A percentile compares a stretch with the other conserved stretches of the same genome.
Conservation (phyloP, 2,797 vertebrate genomes). For the Hoplostethus mediterraneus region DNA sequence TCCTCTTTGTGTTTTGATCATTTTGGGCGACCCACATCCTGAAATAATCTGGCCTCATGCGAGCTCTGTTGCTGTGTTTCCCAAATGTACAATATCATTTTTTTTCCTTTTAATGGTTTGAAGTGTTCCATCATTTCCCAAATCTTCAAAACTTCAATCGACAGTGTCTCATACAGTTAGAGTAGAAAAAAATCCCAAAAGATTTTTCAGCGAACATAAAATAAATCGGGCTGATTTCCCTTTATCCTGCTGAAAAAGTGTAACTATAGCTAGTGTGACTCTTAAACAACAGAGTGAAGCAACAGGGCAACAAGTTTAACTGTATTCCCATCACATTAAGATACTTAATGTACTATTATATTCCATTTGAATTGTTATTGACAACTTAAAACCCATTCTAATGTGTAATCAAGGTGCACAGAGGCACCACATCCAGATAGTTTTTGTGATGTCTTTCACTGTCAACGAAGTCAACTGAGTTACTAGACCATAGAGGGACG, state of each 20-base stretch:
- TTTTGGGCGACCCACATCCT: not conserved
- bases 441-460: not conserved
- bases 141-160: not conserved
- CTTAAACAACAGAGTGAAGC: not conserved
- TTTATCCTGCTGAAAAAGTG: not conserved
- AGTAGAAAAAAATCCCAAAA: not conserved
- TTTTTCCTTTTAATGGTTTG: not conserved
- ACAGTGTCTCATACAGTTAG: not conserved
- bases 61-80: not conserved
- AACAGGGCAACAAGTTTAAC: conserved; percentile 1
- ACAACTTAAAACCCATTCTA: no score
- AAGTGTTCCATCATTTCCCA: no score
- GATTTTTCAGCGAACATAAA: not conserved
- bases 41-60: not conserved
- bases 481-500: not conserved
- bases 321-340: not conserved
- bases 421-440: not conserved
- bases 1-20: not conserved
- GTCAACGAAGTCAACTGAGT: not conserved
- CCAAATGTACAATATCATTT: not conserved
- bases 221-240: no score
- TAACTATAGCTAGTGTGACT: not conserved
- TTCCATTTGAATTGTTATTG: no score
- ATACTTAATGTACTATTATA: no score
- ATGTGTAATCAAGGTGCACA: not conserved